These are phyloP conservation scores for Gavia stellata DNA, from an alignment of 2,113 vertebrate genomes.

Conservation along the genomic window DNA sequence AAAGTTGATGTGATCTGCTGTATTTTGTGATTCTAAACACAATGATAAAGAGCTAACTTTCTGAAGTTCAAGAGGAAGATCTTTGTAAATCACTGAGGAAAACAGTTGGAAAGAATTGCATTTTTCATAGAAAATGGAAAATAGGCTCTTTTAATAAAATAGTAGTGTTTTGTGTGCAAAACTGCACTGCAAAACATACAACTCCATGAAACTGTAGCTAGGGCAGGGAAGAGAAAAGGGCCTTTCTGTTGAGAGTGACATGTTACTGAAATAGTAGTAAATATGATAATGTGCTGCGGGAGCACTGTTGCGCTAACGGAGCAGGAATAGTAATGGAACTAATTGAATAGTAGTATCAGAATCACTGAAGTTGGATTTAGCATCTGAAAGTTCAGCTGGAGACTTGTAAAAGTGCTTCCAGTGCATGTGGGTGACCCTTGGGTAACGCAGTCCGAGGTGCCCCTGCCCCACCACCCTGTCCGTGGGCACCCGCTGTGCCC, in stretches of 20 bases:
- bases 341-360: not conserved
- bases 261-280: not conserved
- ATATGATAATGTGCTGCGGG: not conserved
- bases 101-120: not conserved
- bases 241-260: not conserved
- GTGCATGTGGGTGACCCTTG: accelerated
- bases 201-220: not conserved
- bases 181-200: not conserved
- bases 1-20: not conserved
- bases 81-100: not conserved
- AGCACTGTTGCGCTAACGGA: not conserved
- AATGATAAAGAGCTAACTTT: not conserved
- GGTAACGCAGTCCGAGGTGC: accelerated
- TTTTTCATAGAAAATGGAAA: not conserved
- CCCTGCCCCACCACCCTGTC: not conserved
- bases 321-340: not conserved
- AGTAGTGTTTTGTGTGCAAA: not conserved
- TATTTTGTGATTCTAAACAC: not conserved
- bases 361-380: not conserved
- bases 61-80: not conserved
- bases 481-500: accelerated
- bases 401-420: not conserved
- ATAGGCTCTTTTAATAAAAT: not conserved
- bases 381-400: not conserved
- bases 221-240: not conserved